Percentiles rank a stretch among this genome's conserved stretches.
Evolutionary conservation across 2,888 invertebrate species (phyloP).

Genomic region (Bombylius major): DNA sequence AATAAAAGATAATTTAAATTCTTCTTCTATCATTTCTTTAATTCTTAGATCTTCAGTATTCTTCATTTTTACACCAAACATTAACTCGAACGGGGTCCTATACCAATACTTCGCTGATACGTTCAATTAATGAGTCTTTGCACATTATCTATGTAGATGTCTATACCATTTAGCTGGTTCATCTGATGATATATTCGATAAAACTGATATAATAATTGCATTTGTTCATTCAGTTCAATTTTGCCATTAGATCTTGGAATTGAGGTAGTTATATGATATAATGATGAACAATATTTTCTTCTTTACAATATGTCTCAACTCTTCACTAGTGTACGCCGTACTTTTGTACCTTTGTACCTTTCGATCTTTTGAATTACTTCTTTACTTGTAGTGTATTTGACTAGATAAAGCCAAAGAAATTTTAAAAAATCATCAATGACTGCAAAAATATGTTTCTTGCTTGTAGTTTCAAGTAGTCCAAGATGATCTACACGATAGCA

Average conservation of each 20-base stretch:
- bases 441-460: too few species aligned
- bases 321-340: too few species aligned
- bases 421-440: too few species aligned
- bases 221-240: constrained; percentile 12
- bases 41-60: neutral
- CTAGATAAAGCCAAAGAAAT: too few species aligned
- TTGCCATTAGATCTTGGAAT: constrained; percentile 14
- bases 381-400: too few species aligned
- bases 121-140: constrained; percentile 9
- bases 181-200: constrained; percentile 9
- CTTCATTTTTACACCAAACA: constrained; percentile 9
- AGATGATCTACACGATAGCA: too few species aligned
- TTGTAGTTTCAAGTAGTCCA: too few species aligned
- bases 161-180: constrained; percentile 12
- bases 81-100: constrained; percentile 9
- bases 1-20: too few species aligned
- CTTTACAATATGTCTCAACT: constrained; percentile 4
- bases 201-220: constrained; percentile 4
- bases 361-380: too few species aligned
- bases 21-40: neutral
- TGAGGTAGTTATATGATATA: constrained; percentile 7
- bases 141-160: constrained; percentile 2
- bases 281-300: constrained; percentile 6
- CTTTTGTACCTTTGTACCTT: too few species aligned
- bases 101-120: constrained; percentile 6